Conservation (phyloP, 2,888 invertebrate genomes). For the Idaea straminata region DNA sequence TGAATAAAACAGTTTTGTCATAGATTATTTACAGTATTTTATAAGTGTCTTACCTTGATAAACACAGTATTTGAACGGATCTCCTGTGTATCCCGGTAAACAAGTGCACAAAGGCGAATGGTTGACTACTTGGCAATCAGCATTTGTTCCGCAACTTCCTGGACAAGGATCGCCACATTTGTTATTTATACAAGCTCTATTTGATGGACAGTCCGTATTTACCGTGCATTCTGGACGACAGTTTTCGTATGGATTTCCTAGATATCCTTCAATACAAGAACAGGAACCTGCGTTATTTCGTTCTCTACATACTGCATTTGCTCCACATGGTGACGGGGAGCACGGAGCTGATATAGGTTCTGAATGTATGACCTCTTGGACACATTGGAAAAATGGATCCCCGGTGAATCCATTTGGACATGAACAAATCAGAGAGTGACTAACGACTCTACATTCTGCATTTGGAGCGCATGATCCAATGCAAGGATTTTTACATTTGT, state of each 20-base stretch:
- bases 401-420: slow-evolving; percentile 86
- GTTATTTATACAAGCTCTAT: slow-evolving; percentile 84
- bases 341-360: slow-evolving; percentile 76
- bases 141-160: slow-evolving; percentile 87
- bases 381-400: slow-evolving; percentile 87
- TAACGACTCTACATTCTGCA: slow-evolving; percentile 88
- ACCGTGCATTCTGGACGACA: slow-evolving; percentile 87
- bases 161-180: slow-evolving; percentile 89
- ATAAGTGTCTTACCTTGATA: slow-evolving; percentile 58
- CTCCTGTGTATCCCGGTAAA: slow-evolving; percentile 84
- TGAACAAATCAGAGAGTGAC: slow-evolving; percentile 87
- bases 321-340: slow-evolving; percentile 82
- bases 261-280: slow-evolving; percentile 84
- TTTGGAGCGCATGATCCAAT: slow-evolving; percentile 85
- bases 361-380: slow-evolving; percentile 51
- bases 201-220: slow-evolving; percentile 86
- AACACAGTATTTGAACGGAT: slow-evolving; percentile 85
- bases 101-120: slow-evolving; percentile 86
- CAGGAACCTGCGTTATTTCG: slow-evolving; percentile 83
- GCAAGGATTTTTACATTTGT: slow-evolving; percentile 89
- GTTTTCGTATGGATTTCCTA: slow-evolving; percentile 89
- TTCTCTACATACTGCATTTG: slow-evolving; percentile 83
- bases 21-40: not conserved
- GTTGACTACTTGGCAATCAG: slow-evolving; percentile 86
- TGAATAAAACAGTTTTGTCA: not conserved